A percentile compares a stretch with the other conserved stretches of the same genome.
Conservation (phyloP, 1,140 invertebrate genomes). For the Globodera ellingtonae region DNA sequence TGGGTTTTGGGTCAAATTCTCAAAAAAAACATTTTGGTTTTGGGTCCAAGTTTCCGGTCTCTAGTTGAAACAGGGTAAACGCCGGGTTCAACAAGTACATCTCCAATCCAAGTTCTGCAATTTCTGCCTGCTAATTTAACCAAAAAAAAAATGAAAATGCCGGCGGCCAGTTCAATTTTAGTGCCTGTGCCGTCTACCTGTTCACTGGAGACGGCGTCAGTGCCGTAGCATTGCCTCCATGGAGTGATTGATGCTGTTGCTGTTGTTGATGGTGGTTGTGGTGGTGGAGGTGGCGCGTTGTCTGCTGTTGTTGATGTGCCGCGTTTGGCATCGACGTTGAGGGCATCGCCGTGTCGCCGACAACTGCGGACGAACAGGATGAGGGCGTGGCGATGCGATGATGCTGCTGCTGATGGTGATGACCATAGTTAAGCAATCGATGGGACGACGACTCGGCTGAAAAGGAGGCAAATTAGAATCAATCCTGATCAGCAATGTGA, state of each 20-base stretch:
- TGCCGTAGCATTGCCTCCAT: conserved; percentile 24
- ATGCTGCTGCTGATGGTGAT: conserved; percentile 9
- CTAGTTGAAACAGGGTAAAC: no score
- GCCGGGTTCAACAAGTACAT: not conserved
- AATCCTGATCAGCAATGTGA: no score
- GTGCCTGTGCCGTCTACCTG: conserved; percentile 23
- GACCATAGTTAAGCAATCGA: not conserved
- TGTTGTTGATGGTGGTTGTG: conserved; percentile 6
- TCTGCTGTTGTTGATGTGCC: no score
- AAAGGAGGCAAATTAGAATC: no score
- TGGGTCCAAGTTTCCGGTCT: no score
- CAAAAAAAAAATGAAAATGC: not conserved
- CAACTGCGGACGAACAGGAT: not conserved
- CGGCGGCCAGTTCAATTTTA: not conserved
- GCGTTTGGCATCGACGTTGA: no score
- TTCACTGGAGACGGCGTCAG: conserved; percentile 53
- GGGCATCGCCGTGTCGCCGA: no score
- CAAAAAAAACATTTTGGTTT: no score
- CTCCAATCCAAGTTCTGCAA: not conserved
- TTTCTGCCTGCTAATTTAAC: not conserved
- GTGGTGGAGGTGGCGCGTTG: not conserved
- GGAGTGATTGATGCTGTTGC: conserved; percentile 10
- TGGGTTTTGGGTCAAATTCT: no score
- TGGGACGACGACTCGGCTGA: not conserved
- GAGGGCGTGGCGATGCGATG: conserved; percentile 6